Base-by-base conservation (phyloP, 2,888 invertebrate species). In the Orthonevra nobilis region DNA sequence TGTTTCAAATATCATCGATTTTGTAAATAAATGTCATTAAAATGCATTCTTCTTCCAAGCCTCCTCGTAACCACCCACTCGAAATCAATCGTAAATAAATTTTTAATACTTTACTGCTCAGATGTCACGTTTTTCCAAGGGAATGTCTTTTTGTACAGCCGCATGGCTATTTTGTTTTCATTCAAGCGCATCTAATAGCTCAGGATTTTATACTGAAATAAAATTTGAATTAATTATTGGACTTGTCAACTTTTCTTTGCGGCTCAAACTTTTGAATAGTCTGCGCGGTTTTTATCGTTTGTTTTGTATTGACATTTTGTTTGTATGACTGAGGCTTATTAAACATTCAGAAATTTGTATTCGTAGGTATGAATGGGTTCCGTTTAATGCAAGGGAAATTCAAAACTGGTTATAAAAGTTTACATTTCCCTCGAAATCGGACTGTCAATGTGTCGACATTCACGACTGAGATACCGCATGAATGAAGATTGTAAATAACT, bases 111-210 rank as follows among this genome's bases (percentile, higher is more conserved):
- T n/a, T n/a, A n/a, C n/a, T n/a, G n/a, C n/a, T n/a, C n/a, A n/a
- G n/a, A n/a, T n/a, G n/a, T n/a, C n/a, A n/a, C n/a, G n/a, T n/a
- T n/a, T n/a, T n/a, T n/a, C n/a, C n/a, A n/a, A n/a, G n/a, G n/a
- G n/a, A n/a, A n/a, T n/a, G n/a, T n/a, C n/a, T n/a, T n/a, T n/a
- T n/a, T n/a, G n/a, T n/a, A n/a, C n/a, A n/a, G n/a, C n/a, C n/a
- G n/a, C n/a, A n/a, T n/a, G n/a, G n/a, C n/a, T n/a, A n/a, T 10
- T 5, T 28, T 19, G 5, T 12, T 15, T 17, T 64, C 40, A 26
- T 32, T 38, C 19, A 52, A 61, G 34, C 42, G 66, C 26, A 66
- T 64, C 19, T 26, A 15, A 2, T 32, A 64, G 34, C n/a, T n/a
- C n/a, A 54, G 42, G 9, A n/a, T 44, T 44, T 19, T 26, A 56